phyloP scores from a whole-genome alignment of 2,797 vertebrate genomes.

The Trichosurus vulpecula region DNA sequence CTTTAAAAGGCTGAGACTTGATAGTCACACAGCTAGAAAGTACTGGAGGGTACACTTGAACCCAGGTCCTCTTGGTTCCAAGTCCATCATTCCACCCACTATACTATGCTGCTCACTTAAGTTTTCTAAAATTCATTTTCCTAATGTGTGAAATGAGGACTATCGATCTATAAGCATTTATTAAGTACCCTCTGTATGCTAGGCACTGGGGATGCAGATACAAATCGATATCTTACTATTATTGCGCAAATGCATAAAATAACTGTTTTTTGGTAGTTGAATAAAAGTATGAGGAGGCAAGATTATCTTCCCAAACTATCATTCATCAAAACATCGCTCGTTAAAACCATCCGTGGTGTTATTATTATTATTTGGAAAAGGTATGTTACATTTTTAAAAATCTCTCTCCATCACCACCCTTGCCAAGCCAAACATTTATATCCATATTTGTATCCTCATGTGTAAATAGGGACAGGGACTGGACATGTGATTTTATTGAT shows the following conservation, averaged over 20 bases:
- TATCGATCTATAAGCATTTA: background rate
- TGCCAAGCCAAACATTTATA: background rate
- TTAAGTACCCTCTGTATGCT: background rate
- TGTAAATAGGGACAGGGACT: background rate
- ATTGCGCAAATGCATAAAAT: background rate
- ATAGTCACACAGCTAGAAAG: background rate
- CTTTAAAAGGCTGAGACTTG: background rate
- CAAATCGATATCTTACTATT: background rate
- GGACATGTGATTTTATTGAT: background rate
- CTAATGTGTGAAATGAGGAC: background rate
- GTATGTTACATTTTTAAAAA: background rate
- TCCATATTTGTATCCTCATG: background rate
- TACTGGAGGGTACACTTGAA: background rate
- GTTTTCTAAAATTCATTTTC: background rate
- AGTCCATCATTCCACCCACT: background rate
- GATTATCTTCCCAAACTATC: background rate
- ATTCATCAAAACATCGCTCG: background rate
- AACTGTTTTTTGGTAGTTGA: background rate
- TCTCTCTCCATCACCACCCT: background rate
- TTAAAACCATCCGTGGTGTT: background rate
- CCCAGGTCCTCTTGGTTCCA: background rate
- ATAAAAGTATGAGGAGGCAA: background rate
- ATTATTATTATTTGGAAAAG: background rate
- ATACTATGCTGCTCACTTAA: background rate
- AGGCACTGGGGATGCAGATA: background rate